Evolutionary conservation across 92 coral and sea anemone genomes (phyloP).

Genomic region (Parazoanthus swiftii): DNA sequence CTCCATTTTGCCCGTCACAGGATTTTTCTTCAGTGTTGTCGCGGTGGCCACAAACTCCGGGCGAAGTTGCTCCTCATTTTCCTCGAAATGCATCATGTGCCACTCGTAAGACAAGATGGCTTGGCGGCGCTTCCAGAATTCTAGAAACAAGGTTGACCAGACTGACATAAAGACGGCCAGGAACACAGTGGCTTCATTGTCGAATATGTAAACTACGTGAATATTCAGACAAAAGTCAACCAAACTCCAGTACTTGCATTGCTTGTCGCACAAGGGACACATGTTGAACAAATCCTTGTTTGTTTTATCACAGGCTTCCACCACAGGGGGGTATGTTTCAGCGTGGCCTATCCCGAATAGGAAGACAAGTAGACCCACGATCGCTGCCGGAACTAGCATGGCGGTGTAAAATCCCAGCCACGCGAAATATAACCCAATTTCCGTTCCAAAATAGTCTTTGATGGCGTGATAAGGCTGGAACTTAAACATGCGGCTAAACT

Average conservation of each 20-base stretch:
- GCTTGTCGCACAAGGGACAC: slow-evolving; percentile 24
- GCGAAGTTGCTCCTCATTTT: slow-evolving; percentile 86
- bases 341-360: neutral
- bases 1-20: slow-evolving; percentile 74
- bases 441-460: slow-evolving; percentile 92
- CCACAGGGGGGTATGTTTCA: neutral
- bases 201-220: slow-evolving; percentile 77
- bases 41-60: slow-evolving; percentile 89
- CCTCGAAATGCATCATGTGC: slow-evolving; percentile 97
- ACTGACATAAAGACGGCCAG: slow-evolving; percentile 94
- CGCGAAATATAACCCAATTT: slow-evolving; percentile 88
- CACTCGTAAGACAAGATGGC: slow-evolving; percentile 85
- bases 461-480: slow-evolving; percentile 91
- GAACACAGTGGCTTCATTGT: slow-evolving; percentile 77
- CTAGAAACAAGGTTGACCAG: slow-evolving; percentile 96
- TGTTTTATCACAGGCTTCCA: slow-evolving; percentile 9
- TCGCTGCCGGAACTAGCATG: slow-evolving; percentile 91
- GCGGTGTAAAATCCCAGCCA: slow-evolving; percentile 96
- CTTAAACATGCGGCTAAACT: slow-evolving; percentile 77
- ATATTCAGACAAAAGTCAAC: slow-evolving; percentile 69
- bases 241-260: slow-evolving; percentile 74
- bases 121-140: slow-evolving; percentile 95
- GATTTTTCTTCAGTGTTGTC: slow-evolving; percentile 69
- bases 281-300: slow-evolving; percentile 29
- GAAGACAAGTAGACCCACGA: slow-evolving; percentile 71